phyloP scores from a whole-genome alignment of 2,888 invertebrate genomes.

The Pedicia rivosa region DNA sequence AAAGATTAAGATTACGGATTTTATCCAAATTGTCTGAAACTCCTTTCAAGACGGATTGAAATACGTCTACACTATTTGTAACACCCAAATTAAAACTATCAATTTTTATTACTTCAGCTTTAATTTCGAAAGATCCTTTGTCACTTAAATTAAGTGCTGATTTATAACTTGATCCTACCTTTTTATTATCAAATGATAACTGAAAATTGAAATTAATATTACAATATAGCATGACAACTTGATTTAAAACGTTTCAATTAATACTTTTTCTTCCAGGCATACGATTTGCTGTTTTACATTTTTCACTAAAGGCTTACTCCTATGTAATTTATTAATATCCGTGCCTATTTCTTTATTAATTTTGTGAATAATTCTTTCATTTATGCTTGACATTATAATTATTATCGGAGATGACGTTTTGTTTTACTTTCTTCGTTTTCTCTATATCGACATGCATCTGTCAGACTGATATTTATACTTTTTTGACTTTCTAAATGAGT shows the following conservation, averaged over 20 bases:
- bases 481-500: no score
- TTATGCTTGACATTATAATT: constrained; percentile 19
- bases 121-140: constrained; percentile 30
- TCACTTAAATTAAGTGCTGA: constrained; percentile 47
- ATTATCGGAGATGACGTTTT: no score
- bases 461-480: no score
- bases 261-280: constrained; percentile 20
- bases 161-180: constrained; percentile 45
- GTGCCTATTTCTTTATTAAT: constrained; percentile 38
- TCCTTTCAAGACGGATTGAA: constrained; percentile 20
- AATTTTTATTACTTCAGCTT: constrained; percentile 34
- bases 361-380: constrained; percentile 31
- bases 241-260: constrained; percentile 8
- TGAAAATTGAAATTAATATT: constrained; percentile 21
- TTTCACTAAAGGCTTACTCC: constrained; percentile 33
- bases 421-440: no score
- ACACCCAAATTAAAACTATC: constrained; percentile 28
- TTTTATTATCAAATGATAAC: constrained; percentile 44
- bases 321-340: constrained; percentile 35
- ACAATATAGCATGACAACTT: constrained; percentile 3
- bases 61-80: constrained; percentile 37
- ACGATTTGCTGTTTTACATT: constrained; percentile 20
- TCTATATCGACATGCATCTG: no score
- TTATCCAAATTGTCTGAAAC: constrained; percentile 31
- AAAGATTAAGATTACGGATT: constrained; percentile 37